A percentile compares a stretch with the other conserved stretches of the same genome.
These are phyloP conservation scores for Nemurella pictetii DNA, from an alignment of 2,888 invertebrate species.

Conservation along the genomic window DNA sequence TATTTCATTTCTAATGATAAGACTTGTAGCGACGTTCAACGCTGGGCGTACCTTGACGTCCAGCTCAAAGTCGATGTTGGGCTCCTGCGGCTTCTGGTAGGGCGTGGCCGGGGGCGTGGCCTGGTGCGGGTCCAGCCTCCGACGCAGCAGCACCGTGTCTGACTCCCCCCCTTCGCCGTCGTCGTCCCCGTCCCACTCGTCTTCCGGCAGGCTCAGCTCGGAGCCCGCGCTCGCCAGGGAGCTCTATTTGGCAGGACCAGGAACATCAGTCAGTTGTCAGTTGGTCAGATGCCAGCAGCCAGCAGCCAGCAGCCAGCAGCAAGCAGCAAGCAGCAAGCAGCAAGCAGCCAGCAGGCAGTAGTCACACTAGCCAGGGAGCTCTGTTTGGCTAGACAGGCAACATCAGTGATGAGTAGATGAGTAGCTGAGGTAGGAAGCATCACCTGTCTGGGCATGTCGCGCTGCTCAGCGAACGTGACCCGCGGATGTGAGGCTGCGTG, in stretches of 20 bases:
- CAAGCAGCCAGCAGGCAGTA: no score
- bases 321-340: no score
- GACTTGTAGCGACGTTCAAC: no score
- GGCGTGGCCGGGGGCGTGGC: slow-evolving; percentile 39
- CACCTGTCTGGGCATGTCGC: slow-evolving; percentile 57
- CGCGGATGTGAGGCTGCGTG: slow-evolving; percentile 53
- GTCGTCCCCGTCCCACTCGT: slow-evolving; percentile 63
- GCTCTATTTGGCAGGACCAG: slow-evolving; percentile 70
- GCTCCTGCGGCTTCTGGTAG: slow-evolving; percentile 72
- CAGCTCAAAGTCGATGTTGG: slow-evolving; percentile 93
- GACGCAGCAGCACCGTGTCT: slow-evolving; percentile 30
- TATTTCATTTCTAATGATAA: no score
- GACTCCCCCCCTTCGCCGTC: slow-evolving; percentile 67
- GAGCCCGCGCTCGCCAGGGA: slow-evolving; percentile 77
- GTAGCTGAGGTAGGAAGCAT: no score
- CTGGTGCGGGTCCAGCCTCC: no score
- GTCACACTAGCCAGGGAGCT: no score
- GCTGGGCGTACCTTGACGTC: slow-evolving; percentile 73
- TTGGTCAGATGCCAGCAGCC: no score
- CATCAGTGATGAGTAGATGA: no score
- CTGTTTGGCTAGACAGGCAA: no score
- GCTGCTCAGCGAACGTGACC: slow-evolving; percentile 65
- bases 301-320: no score
- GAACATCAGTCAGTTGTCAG: no score
- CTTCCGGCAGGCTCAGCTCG: slow-evolving; percentile 65